Conservation (phyloP, 2,113 vertebrate species). For the Geococcyx californianus region DNA sequence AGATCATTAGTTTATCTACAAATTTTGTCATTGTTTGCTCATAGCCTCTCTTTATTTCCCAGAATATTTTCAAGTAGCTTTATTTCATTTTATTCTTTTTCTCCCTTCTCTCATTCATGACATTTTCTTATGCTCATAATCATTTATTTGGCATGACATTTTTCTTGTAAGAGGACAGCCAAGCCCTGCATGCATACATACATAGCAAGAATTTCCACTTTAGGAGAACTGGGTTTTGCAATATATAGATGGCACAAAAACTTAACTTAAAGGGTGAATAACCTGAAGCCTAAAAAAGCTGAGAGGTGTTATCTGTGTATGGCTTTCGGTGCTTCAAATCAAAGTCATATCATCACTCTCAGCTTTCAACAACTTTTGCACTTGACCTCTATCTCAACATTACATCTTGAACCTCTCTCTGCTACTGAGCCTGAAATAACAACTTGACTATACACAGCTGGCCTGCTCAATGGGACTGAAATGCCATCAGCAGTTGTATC, state of each 20-base stretch:
- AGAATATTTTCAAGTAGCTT: not conserved
- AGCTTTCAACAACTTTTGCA: not conserved
- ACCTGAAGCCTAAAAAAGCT: not conserved
- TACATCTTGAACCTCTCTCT: not conserved
- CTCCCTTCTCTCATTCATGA: not conserved
- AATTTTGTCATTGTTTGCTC: not conserved
- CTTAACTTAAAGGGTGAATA: not conserved
- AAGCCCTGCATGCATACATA: not conserved
- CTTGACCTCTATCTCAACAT: fast-evolving
- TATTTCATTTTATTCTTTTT: not conserved
- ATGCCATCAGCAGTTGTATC: not conserved
- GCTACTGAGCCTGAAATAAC: not conserved
- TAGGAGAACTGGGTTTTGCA: not conserved
- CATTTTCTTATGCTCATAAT: not conserved
- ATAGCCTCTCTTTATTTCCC: not conserved
- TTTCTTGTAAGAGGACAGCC: not conserved
- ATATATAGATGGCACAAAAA: not conserved
- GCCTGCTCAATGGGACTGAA: not conserved
- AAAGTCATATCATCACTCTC: not conserved
- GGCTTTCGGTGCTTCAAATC: not conserved
- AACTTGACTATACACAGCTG: not conserved
- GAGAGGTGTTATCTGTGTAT: not conserved
- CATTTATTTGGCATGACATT: not conserved
- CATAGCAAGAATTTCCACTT: not conserved
- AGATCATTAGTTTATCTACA: not conserved